phyloP scores from a whole-genome alignment of 2,888 invertebrate genomes.

The Drosophila atripex region DNA sequence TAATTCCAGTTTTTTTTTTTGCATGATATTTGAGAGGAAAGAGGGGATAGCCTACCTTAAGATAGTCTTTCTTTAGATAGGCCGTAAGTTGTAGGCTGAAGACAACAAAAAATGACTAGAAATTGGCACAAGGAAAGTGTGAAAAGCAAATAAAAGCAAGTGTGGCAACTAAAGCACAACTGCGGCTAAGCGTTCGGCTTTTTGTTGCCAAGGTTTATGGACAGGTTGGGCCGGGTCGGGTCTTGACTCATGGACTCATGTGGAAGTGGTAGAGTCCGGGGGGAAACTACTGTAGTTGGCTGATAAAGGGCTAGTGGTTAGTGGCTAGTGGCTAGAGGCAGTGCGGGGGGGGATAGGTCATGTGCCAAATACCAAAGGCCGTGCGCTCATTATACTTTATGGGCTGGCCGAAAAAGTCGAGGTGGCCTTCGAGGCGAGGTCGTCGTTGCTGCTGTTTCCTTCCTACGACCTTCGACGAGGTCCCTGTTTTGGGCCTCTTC shows the following conservation, averaged over 20 bases:
- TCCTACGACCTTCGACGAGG: constrained; percentile 53
- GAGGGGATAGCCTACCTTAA: too few relatives aligned
- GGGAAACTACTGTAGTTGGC: too few relatives aligned
- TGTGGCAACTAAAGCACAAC: constrained; percentile 32
- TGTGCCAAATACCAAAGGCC: constrained; percentile 73
- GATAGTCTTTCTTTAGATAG: constrained; percentile 8
- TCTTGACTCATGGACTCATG: background rate
- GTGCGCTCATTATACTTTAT: constrained; percentile 74
- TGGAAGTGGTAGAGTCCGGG: constrained; percentile 1
- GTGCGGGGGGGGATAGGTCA: constrained; percentile 7
- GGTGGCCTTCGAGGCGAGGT: too few relatives aligned
- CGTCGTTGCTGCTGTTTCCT: constrained; percentile 47
- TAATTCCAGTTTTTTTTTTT: constrained; percentile 8
- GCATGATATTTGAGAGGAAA: too few relatives aligned
- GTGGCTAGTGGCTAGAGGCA: background rate
- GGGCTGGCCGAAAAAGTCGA: constrained; percentile 54
- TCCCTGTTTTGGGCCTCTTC: constrained; percentile 10
- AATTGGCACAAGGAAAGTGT: constrained; percentile 79
- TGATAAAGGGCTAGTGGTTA: too few relatives aligned
- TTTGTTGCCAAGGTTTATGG: constrained; percentile 37
- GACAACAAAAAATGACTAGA: constrained; percentile 69
- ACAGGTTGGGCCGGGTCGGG: constrained; percentile 35
- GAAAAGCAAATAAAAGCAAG: constrained; percentile 64
- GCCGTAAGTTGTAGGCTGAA: constrained; percentile 7
- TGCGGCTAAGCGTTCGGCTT: constrained; percentile 5